A percentile compares a stretch with the other conserved stretches of the same genome.
Evolutionary conservation across 2,888 invertebrate genomes (phyloP).

Genomic region (Tetheella fluctuosa): DNA sequence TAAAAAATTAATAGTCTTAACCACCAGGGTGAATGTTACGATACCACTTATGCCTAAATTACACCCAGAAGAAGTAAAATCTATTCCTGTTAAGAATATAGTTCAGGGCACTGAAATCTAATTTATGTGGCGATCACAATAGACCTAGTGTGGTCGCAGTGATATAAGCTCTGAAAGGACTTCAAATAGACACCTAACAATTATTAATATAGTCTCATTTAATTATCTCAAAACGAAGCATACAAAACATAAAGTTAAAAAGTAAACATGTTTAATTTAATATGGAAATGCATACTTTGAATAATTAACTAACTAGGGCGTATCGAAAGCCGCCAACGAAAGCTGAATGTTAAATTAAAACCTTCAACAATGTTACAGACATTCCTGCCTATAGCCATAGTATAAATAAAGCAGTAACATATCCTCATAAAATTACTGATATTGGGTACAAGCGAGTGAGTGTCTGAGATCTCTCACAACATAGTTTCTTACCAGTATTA

Average conservation of each 20-base stretch:
- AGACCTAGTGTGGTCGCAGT: too few species aligned
- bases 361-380: constrained; percentile 13
- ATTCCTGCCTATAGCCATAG: constrained; percentile 12
- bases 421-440: not conserved
- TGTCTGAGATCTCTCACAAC: too few species aligned
- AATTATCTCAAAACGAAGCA: not conserved
- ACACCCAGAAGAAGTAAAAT: too few species aligned
- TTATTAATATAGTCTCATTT: not conserved
- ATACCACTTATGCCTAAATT: too few species aligned
- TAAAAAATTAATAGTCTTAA: too few species aligned
- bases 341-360: constrained; percentile 18
- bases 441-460: not conserved
- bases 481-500: too few species aligned
- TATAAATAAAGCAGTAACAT: not conserved
- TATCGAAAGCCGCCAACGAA: constrained; percentile 14
- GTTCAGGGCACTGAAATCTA: too few species aligned
- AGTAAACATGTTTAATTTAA: constrained; percentile 11
- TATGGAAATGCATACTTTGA: constrained; percentile 12
- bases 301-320: constrained; percentile 15
- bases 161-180: too few species aligned
- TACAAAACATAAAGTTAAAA: not conserved
- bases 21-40: too few species aligned
- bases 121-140: too few species aligned
- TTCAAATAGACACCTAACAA: not conserved
- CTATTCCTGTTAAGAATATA: too few species aligned